A percentile compares a stretch with the other conserved stretches of the same genome.
Evolutionary conservation across 2,888 invertebrate species (phyloP).

Genomic region (Malacosoma neustria): DNA sequence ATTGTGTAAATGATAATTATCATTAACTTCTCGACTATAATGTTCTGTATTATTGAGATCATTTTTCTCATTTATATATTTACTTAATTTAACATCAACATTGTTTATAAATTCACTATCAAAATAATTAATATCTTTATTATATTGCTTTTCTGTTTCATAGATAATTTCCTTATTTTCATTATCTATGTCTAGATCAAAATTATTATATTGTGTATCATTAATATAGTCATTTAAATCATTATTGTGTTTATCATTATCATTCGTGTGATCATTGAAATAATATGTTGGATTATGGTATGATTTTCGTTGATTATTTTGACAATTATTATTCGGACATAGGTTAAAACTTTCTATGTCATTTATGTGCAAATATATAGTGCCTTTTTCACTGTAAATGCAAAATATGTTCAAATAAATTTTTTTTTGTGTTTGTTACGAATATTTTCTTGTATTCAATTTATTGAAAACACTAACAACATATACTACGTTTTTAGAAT

Average conservation of each 20-base stretch:
- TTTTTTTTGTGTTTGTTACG: no score
- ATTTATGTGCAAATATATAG: conserved; percentile 42
- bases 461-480: no score
- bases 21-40: background rate
- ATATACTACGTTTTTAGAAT: no score
- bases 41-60: background rate
- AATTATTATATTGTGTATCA: no score
- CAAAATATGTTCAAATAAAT: no score
- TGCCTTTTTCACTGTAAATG: conserved; percentile 53
- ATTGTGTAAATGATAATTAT: background rate
- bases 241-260: conserved; percentile 3
- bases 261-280: background rate
- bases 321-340: conserved; percentile 43
- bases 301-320: conserved; percentile 11
- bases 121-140: no score
- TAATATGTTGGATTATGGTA: conserved; percentile 6
- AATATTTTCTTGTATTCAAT: no score
- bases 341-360: conserved; percentile 33
- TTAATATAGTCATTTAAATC: background rate
- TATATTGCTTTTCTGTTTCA: no score
- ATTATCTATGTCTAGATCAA: no score
- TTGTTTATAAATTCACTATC: no score
- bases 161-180: no score
- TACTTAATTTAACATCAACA: conserved; percentile 1
- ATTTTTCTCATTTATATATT: background rate